These are phyloP conservation scores for Danio tinwini DNA, from an alignment of 2,797 vertebrate genomes.

Conservation along the genomic window DNA sequence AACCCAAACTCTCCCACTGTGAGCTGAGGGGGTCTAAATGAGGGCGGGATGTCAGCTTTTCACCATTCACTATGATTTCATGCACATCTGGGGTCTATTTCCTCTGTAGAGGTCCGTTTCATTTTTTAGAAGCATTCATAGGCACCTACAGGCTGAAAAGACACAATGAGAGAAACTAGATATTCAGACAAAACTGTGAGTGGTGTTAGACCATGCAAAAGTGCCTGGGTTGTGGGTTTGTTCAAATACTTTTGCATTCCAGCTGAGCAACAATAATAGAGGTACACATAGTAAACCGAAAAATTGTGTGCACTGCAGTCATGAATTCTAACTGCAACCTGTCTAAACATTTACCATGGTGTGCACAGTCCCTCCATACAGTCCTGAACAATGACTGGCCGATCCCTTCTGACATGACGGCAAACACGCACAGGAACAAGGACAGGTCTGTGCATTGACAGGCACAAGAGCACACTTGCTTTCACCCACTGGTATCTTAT, in stretches of 20 bases:
- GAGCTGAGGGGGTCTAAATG: constrained; percentile 17
- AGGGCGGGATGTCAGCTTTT: constrained; percentile 39
- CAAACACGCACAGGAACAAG: constrained; percentile 40
- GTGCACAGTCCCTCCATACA: constrained; percentile 19
- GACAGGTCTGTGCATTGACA: constrained; percentile 46
- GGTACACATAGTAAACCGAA: not conserved
- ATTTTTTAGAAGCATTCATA: constrained; percentile 56
- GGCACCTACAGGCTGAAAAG: not conserved
- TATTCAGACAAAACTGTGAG: constrained; percentile 14
- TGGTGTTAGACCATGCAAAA: constrained; percentile 6
- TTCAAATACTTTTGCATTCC: not conserved
- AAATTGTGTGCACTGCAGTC: constrained; percentile 13
- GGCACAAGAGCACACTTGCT: constrained; percentile 57
- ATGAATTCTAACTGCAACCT: constrained; percentile 38
- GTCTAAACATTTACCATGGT: constrained; percentile 58
- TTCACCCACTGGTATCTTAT: constrained; percentile 37
- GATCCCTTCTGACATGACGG: constrained; percentile 41
- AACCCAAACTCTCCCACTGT: constrained; percentile 3
- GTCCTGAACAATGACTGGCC: constrained; percentile 50
- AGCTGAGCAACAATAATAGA: not conserved
- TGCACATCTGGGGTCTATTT: constrained; percentile 76
- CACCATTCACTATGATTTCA: constrained; percentile 55
- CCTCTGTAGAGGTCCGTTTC: constrained; percentile 65
- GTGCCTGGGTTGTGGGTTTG: not conserved
- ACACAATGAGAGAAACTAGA: constrained; percentile 8